These are phyloP conservation scores for Brachypalpus laphriformis DNA, from an alignment of 2,888 invertebrate genomes.

Conservation along the genomic window DNA sequence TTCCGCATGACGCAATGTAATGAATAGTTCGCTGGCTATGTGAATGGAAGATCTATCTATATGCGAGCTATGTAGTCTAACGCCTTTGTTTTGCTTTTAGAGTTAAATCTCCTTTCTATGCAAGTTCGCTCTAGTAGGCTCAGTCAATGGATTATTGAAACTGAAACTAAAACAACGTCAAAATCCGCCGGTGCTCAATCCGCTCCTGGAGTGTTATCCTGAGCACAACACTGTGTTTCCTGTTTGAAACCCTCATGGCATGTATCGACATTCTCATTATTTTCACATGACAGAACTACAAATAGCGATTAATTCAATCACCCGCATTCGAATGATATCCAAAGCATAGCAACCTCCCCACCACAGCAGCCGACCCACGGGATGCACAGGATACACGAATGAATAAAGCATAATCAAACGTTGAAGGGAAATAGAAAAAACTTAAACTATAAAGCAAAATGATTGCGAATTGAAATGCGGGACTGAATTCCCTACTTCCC, in stretches of 20 bases:
- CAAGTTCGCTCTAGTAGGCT: too few species aligned
- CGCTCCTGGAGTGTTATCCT: not conserved
- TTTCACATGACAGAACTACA: constrained; percentile 60
- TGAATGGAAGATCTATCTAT: too few species aligned
- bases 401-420: constrained; percentile 43
- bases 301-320: constrained; percentile 64
- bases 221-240: not conserved
- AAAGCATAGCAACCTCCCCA: not conserved
- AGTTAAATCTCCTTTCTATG: too few species aligned
- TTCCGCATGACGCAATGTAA: too few species aligned
- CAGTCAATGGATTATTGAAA: too few species aligned
- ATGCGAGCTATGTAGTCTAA: too few species aligned
- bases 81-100: too few species aligned
- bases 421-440: constrained; percentile 1
- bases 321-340: constrained; percentile 58
- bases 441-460: constrained; percentile 33
- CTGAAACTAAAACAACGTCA: not conserved
- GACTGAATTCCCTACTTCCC: constrained; percentile 17
- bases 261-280: constrained; percentile 36
- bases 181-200: too few species aligned
- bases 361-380: not conserved
- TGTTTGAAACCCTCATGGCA: not conserved
- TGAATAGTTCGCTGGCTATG: too few species aligned
- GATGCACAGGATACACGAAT: not conserved
- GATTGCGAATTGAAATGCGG: constrained; percentile 53